A percentile compares a stretch with the other conserved stretches of the same genome.
Conservation (phyloP, 2,797 vertebrate species). For the Psittacula derbiana region DNA sequence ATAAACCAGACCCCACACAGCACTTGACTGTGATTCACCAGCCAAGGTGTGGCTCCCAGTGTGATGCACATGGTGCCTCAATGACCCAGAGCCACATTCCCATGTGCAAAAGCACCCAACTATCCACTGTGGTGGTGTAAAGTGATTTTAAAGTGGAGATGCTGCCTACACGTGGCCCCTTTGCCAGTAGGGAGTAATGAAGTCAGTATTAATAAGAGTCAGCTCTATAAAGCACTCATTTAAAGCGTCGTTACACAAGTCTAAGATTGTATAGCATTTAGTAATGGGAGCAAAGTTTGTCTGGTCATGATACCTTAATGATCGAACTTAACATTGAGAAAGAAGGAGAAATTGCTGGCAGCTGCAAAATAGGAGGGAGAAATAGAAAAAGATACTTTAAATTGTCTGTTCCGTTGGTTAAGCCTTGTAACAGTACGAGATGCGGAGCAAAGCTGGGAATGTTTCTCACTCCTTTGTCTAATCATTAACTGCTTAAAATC, state of each 20-base stretch:
- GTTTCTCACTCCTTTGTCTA: not conserved
- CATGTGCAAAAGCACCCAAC: accelerated
- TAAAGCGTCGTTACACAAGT: not conserved
- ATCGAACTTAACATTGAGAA: not conserved
- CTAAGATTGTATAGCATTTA: not conserved
- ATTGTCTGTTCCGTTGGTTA: not conserved
- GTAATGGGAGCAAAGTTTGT: not conserved
- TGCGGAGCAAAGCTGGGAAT: not conserved
- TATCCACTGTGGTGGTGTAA: not conserved
- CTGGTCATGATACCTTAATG: not conserved
- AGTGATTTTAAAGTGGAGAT: not conserved
- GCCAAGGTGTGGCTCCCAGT: not conserved
- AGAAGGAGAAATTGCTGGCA: not conserved
- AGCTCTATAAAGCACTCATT: not conserved
- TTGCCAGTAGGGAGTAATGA: not conserved
- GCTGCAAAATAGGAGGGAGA: not conserved
- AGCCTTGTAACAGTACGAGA: not conserved
- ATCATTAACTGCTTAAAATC: not conserved
- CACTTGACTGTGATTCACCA: not conserved
- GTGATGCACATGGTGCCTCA: accelerated
- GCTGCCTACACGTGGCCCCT: not conserved
- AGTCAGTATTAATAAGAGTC: not conserved
- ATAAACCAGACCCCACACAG: accelerated
- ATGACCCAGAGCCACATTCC: accelerated
- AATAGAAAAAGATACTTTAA: not conserved